Base-by-base conservation (phyloP, 2,888 invertebrate species). In the Apamea epomidion region DNA sequence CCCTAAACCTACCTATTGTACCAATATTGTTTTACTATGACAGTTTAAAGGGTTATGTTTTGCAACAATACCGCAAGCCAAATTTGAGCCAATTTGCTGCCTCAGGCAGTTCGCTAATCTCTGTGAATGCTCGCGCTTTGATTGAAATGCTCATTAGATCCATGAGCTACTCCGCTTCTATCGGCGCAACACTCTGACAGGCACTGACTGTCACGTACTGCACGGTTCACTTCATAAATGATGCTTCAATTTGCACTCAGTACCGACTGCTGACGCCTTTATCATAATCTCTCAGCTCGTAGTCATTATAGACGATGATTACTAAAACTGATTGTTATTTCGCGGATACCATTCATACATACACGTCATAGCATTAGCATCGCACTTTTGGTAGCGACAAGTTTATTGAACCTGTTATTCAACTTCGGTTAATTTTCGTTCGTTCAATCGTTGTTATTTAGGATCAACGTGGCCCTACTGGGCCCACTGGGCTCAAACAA, bases 121-220 rank as follows among this genome's bases (percentile, higher is more conserved):
- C 29, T 32, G 25, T n/a, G 51, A 51, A 45, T 18, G 78, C 21
- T 25, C 18, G 79, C n/a, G 45, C 3, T 58, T 37, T 78, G 32
- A 58, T 58, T 58, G 65, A 54, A 67, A 48, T 48, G 45, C 45
- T 79, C 45, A 79, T 79, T 45, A 67, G 32, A 12, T 14, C 18
- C 8, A n/a, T 25, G 21, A n/a, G 18, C 7, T 51, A 25, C 37
- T 32, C 12, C 25, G 29, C 45, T 58, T 58, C 18, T 58, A 76
- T 32, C 54, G 18, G 10, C 12, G 14, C 29, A 10, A 58, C 54
- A 67, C 25, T 29, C 42, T 18, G 32, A 58, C 32, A n/a, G 65
- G 10, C 21, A 32, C 32, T 32, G 32, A 32, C n/a, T 18, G 7
- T 51, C 51, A 54, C n/a, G 18, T 29, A 37, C 29, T 51, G n/a